Percentiles rank a stretch among this genome's conserved stretches.
These are phyloP conservation scores for Latrodectus geometricus DNA, from an alignment of 1,140 invertebrate genomes.

Conservation along the genomic window DNA sequence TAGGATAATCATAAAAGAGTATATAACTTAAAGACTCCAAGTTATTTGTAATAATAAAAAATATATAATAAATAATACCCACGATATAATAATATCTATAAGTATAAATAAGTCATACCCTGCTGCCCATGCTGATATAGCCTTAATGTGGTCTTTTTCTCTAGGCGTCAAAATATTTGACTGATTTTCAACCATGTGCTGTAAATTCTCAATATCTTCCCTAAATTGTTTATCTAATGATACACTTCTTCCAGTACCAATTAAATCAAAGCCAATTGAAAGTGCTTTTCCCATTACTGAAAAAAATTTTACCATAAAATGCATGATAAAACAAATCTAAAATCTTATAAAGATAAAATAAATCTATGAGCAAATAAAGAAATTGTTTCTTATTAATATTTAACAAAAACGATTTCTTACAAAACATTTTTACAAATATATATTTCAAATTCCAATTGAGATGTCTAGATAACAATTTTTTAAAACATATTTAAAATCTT, in stretches of 20 bases:
- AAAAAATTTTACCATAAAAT: background rate
- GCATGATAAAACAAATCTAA: too few relatives aligned
- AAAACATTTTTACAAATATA: too few relatives aligned
- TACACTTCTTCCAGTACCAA: slow-evolving; percentile 69
- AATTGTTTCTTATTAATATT: too few relatives aligned
- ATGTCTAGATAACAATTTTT: too few relatives aligned
- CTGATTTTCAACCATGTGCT: slow-evolving; percentile 44
- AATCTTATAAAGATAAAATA: too few relatives aligned
- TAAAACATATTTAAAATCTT: too few relatives aligned
- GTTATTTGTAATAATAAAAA: background rate
- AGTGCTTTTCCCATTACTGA: slow-evolving; percentile 72
- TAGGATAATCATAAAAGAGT: background rate
- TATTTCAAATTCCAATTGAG: too few relatives aligned
- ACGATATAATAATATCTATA: too few relatives aligned
- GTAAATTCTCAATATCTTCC: slow-evolving; percentile 65
- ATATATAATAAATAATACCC: background rate
- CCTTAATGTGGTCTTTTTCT: slow-evolving; percentile 71
- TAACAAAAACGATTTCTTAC: too few relatives aligned
- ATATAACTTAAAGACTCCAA: background rate
- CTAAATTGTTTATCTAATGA: slow-evolving; percentile 66
- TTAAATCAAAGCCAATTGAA: slow-evolving; percentile 69
- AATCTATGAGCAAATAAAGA: too few relatives aligned
- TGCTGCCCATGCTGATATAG: slow-evolving; percentile 70
- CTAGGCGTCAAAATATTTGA: slow-evolving; percentile 61
- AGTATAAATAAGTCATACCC: slow-evolving; percentile 66